phyloP scores from a whole-genome alignment of 1,140 invertebrate species.

The Caenorhabditis latens region DNA sequence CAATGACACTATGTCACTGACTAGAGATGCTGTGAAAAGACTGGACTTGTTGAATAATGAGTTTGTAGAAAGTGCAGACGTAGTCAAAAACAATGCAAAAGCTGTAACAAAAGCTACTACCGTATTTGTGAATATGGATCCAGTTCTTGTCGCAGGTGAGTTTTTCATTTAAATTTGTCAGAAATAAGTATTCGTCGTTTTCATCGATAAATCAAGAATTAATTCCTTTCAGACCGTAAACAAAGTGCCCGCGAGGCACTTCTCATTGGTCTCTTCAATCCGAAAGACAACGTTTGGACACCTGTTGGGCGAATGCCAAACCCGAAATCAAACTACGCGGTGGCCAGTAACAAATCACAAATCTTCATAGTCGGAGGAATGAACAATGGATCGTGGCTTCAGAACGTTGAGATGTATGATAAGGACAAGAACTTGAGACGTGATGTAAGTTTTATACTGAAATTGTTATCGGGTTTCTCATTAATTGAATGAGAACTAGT shows the following conservation, averaged over 20 bases:
- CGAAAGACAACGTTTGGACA: not conserved
- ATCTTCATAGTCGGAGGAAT: slow-evolving; percentile 39
- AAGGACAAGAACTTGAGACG: slow-evolving; percentile 19
- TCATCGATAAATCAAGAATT: not conserved
- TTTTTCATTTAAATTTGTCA: not conserved
- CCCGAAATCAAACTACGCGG: slow-evolving; percentile 42
- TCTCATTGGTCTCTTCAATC: slow-evolving; percentile 25
- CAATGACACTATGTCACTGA: not conserved
- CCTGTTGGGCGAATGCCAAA: slow-evolving; percentile 41
- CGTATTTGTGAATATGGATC: not conserved
- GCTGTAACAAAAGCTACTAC: not conserved
- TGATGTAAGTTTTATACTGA: slow-evolving; percentile 7
- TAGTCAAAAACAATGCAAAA: not conserved
- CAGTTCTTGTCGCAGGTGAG: slow-evolving; percentile 23
- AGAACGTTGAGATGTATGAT: slow-evolving; percentile 30
- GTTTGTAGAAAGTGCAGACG: not conserved
- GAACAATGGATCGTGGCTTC: slow-evolving; percentile 32
- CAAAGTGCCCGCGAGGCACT: slow-evolving; percentile 23
- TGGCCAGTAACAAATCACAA: slow-evolving; percentile 8
- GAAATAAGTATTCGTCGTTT: not conserved
- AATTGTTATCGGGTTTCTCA: not conserved
- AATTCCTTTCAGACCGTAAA: not conserved
- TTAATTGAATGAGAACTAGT: not conserved
- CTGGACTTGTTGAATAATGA: slow-evolving; percentile 1
- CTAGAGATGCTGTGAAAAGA: not conserved